Conservation (phyloP, 1,140 invertebrate species). For the Temnothorax curvispinosus region DNA sequence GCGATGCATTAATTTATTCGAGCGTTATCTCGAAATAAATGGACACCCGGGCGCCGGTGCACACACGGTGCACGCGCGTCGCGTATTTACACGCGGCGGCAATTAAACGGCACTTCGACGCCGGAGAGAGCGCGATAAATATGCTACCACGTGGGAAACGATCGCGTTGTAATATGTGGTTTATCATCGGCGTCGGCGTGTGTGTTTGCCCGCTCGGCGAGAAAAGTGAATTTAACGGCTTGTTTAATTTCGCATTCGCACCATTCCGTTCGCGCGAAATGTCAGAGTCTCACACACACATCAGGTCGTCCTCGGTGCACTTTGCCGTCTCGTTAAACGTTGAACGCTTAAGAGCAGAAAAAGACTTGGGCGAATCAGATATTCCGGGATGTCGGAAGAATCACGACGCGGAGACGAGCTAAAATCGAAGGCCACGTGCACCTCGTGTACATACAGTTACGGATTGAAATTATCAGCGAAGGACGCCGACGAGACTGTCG, state of each 20-base stretch:
- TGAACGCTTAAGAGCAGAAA: neutral
- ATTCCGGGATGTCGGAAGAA: neutral
- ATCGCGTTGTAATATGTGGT: constrained; percentile 31
- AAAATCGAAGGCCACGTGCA: neutral
- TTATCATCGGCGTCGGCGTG: constrained; percentile 44
- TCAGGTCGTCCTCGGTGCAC: neutral
- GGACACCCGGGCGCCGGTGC: neutral
- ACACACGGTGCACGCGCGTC: neutral
- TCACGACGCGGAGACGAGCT: neutral
- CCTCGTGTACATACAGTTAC: neutral
- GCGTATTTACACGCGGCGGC: constrained; percentile 32
- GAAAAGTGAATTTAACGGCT: constrained; percentile 54
- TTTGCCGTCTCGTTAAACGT: neutral
- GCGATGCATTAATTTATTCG: constrained; percentile 38
- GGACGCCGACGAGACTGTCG: neutral
- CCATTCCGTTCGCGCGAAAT: neutral
- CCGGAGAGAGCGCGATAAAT: constrained; percentile 39
- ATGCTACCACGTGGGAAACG: constrained; percentile 13
- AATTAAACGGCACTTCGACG: constrained; percentile 42
- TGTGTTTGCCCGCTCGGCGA: constrained; percentile 26
- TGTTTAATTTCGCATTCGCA: constrained; percentile 41
- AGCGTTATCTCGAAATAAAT: constrained; percentile 30
- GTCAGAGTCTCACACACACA: no score
- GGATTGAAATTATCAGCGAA: constrained; percentile 34
- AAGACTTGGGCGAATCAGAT: neutral